These are phyloP conservation scores for Scaptomyza reducta DNA, from an alignment of 2,888 invertebrate genomes.

Conservation along the genomic window DNA sequence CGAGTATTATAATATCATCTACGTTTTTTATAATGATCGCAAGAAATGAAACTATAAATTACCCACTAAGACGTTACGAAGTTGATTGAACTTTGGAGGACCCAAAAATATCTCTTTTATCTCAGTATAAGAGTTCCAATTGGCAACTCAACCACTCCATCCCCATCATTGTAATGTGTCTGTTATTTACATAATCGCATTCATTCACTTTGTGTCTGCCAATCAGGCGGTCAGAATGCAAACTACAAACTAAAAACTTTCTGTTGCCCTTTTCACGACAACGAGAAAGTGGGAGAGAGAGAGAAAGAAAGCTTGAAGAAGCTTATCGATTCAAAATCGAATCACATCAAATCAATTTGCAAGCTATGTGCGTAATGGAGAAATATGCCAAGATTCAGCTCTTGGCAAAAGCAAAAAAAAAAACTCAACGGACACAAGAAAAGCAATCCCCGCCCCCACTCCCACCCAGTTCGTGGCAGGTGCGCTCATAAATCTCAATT, in stretches of 20 bases:
- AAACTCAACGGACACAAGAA: slow-evolving; percentile 1
- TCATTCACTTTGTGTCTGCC: slow-evolving; percentile 60
- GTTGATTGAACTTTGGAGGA: no score
- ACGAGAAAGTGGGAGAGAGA: background rate
- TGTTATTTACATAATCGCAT: slow-evolving; percentile 67
- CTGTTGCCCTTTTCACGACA: slow-evolving; percentile 12
- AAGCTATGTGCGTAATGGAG: slow-evolving; percentile 70
- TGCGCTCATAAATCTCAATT: slow-evolving; percentile 77
- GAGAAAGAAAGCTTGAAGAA: slow-evolving; percentile 15
- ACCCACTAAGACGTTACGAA: no score
- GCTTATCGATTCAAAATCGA: slow-evolving; percentile 76
- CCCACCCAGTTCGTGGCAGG: slow-evolving; percentile 28
- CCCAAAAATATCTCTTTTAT: no score
- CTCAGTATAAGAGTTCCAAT: no score
- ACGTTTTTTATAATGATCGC: no score
- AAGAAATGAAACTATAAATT: no score
- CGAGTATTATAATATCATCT: no score
- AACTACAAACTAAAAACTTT: slow-evolving; percentile 26
- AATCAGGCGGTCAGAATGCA: slow-evolving; percentile 52
- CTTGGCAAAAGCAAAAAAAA: slow-evolving; percentile 50
- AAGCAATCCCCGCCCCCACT: no score
- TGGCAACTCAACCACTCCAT: no score
- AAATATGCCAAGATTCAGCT: slow-evolving; percentile 72
- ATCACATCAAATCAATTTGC: slow-evolving; percentile 78
- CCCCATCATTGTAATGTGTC: slow-evolving; percentile 32